Evolutionary conservation across 1,140 invertebrate species (phyloP).

Genomic region (Acromyrmex heyeri): DNA sequence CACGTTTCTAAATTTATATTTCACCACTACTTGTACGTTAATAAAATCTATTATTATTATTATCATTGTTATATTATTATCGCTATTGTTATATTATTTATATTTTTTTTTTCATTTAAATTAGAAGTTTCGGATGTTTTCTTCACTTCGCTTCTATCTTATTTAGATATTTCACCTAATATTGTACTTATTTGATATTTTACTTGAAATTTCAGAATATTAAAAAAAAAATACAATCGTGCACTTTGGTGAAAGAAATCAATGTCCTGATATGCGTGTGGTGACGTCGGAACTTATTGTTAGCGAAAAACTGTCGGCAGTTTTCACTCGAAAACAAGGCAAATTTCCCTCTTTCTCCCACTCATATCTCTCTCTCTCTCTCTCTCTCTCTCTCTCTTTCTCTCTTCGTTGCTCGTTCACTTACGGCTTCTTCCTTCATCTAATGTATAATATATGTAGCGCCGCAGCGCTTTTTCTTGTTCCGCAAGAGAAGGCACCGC

Average conservation of each 20-base stretch:
- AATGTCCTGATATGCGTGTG: background rate
- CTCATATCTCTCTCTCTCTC: background rate
- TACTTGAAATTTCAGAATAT: background rate
- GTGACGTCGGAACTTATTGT: background rate
- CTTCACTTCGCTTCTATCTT: background rate
- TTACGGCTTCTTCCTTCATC: constrained; percentile 14
- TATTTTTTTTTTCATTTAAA: background rate
- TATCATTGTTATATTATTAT: no score
- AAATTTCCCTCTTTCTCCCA: background rate
- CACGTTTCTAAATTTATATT: no score
- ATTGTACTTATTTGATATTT: background rate
- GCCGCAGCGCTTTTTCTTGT: constrained; percentile 43
- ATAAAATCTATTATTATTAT: no score
- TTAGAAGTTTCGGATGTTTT: background rate
- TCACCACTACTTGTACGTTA: no score
- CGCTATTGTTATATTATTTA: no score
- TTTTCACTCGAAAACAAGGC: constrained; percentile 29
- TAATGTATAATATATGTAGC: constrained; percentile 59
- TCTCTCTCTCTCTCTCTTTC: background rate
- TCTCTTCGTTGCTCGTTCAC: background rate
- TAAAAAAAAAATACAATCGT: background rate
- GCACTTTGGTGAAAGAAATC: background rate
- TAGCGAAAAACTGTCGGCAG: background rate
- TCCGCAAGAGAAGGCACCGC: background rate
- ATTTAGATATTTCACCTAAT: background rate